phyloP scores from a whole-genome alignment of 23 tunicate species.

The Clavelina lepadiformis region DNA sequence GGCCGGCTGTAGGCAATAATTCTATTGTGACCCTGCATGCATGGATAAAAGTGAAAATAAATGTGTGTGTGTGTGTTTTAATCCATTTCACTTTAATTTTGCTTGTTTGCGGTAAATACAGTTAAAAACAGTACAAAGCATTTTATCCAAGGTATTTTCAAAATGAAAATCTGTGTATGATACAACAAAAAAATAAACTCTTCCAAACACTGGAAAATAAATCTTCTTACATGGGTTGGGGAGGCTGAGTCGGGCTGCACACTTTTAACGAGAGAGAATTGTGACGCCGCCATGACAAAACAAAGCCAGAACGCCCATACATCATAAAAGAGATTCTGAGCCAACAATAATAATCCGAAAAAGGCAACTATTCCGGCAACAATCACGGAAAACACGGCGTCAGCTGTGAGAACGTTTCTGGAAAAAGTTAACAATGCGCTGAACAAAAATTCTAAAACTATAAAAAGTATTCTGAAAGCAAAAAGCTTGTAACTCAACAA shows the following conservation, averaged over 20 bases:
- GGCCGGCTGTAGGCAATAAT: conserved; percentile 89
- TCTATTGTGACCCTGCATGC: conserved; percentile 75
- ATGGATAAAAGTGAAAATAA: too few relatives aligned
- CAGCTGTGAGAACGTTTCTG: conserved; percentile 21
- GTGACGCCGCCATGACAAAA: conserved; percentile 77
- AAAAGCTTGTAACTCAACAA: too few relatives aligned
- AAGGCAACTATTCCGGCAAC: conserved; percentile 39
- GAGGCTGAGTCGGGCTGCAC: conserved; percentile 89
- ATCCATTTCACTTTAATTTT: too few relatives aligned
- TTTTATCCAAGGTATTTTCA: too few relatives aligned
- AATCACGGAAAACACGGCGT: conserved; percentile 24
- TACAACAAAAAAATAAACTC: too few relatives aligned
- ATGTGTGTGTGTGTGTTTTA: too few relatives aligned
- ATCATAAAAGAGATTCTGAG: conserved; percentile 36
- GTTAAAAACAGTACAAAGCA: too few relatives aligned
- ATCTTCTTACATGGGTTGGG: conserved; percentile 69
- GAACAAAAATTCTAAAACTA: background rate
- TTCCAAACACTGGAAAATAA: background rate
- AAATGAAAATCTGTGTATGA: too few relatives aligned
- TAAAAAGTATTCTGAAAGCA: background rate
- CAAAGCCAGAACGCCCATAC: conserved; percentile 78
- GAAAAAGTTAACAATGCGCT: background rate
- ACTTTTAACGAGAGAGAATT: conserved; percentile 67
- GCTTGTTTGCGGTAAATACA: too few relatives aligned
- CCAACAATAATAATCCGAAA: conserved; percentile 40